phyloP scores from a whole-genome alignment of 2,113 vertebrate species.

The Orthonyx spaldingii region DNA sequence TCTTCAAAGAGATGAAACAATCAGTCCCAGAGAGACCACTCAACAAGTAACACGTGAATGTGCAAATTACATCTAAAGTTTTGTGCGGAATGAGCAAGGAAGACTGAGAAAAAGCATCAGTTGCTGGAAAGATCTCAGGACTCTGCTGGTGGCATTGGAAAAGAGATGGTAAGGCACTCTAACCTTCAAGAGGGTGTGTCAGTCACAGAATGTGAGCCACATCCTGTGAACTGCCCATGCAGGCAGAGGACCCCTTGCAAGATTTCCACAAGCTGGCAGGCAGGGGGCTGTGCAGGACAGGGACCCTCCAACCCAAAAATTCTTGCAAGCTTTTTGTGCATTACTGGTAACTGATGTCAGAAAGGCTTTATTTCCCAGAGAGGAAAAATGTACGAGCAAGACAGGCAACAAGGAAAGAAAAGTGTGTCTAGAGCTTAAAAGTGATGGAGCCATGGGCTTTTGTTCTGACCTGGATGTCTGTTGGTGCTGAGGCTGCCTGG shows the following conservation, averaged over 20 bases:
- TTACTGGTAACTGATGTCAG: not conserved
- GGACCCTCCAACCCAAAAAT: not conserved
- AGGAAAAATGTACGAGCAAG: fast-evolving
- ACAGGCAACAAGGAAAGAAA: not conserved
- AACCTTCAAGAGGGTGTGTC: not conserved
- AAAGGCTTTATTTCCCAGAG: not conserved
- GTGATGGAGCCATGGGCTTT: not conserved
- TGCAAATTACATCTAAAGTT: not conserved
- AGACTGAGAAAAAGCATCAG: not conserved
- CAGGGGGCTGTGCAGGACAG: not conserved
- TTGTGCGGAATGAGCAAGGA: fast-evolving
- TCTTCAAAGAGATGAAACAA: not conserved
- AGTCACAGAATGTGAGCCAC: not conserved
- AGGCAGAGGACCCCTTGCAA: fast-evolving
- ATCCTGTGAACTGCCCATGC: fast-evolving
- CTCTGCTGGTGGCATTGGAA: not conserved
- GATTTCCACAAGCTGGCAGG: not conserved
- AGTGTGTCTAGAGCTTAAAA: not conserved
- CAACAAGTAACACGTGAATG: not conserved
- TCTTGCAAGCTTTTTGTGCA: not conserved
- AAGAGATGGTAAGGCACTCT: not conserved
- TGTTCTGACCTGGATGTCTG: not conserved
- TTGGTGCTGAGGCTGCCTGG: not conserved
- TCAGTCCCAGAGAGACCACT: not conserved
- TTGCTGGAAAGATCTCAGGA: not conserved